Conservation (phyloP, 2,113 vertebrate genomes). For the Gyps fulvus region DNA sequence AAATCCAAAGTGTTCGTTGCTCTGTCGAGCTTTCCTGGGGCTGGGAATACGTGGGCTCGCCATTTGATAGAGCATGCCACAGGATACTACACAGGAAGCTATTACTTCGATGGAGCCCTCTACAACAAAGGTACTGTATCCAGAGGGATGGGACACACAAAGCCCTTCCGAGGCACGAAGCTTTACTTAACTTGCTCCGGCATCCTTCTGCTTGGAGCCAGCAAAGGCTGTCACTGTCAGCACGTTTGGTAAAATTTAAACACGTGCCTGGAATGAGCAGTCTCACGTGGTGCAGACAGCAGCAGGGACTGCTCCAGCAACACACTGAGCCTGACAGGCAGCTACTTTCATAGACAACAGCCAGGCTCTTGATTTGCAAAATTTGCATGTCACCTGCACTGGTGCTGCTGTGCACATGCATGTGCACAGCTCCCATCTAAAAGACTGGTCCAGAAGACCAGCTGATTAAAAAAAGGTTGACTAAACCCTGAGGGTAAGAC, state of each 20-base stretch:
- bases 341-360: neutral
- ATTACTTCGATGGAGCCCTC: constrained; percentile 93
- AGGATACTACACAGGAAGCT: constrained; percentile 95
- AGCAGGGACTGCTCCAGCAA: neutral
- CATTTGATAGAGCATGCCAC: constrained; percentile 94
- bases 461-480: neutral
- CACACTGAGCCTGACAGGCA: rapidly evolving
- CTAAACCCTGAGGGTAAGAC: neutral
- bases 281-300: rapidly evolving
- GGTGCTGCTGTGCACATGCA: neutral
- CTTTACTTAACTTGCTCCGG: neutral
- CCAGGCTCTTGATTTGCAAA: neutral
- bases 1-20: constrained; percentile 88
- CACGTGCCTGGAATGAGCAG: rapidly evolving
- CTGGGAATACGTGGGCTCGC: constrained; percentile 94
- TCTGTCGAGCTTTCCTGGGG: constrained; percentile 92
- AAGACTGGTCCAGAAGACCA: neutral
- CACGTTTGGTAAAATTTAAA: neutral
- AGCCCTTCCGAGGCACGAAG: neutral
- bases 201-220: neutral
- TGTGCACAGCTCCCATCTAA: rapidly evolving
- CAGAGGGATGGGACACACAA: neutral
- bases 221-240: neutral
- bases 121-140: constrained; percentile 88
- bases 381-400: rapidly evolving